Percentiles rank a stretch among this genome's conserved stretches.
Evolutionary conservation across 2,888 invertebrate genomes (phyloP).

Genomic region (Nomada fucata): DNA sequence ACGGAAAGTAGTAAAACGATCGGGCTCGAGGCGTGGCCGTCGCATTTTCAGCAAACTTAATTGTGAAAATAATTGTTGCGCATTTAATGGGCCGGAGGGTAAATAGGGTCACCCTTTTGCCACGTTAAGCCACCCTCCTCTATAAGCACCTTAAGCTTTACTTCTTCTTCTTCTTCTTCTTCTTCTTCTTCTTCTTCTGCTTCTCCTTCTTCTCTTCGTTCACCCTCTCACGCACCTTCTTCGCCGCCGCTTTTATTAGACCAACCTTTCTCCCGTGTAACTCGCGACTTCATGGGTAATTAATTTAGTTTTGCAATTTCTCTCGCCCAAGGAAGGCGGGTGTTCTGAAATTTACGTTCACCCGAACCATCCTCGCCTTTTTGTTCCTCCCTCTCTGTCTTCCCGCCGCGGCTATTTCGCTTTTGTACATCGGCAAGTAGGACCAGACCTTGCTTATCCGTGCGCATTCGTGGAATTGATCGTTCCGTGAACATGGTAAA

Average conservation of each 20-base stretch:
- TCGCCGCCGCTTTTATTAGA: slow-evolving; percentile 62
- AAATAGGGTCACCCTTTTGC: slow-evolving; percentile 52
- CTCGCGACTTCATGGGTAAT: slow-evolving; percentile 76
- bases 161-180: slow-evolving; percentile 46
- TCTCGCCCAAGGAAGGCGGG: slow-evolving; percentile 71
- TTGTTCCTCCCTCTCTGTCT: slow-evolving; percentile 10
- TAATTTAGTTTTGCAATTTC: slow-evolving; percentile 81
- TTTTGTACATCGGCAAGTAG: slow-evolving; percentile 43
- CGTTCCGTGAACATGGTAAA: slow-evolving; percentile 23
- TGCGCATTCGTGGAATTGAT: slow-evolving; percentile 31
- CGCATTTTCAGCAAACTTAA: slow-evolving; percentile 36
- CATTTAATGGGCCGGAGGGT: slow-evolving; percentile 72
- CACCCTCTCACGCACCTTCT: slow-evolving; percentile 7
- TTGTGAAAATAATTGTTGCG: slow-evolving; percentile 72
- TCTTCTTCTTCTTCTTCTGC: slow-evolving; percentile 22
- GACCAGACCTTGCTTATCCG: slow-evolving; percentile 38
- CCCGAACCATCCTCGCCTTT: slow-evolving; percentile 38
- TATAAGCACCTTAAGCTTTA: slow-evolving; percentile 67
- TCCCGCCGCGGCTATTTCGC: neutral
- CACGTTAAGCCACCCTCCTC: slow-evolving; percentile 38
- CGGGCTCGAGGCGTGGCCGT: neutral
- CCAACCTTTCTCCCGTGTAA: slow-evolving; percentile 64
- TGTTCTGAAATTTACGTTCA: slow-evolving; percentile 70
- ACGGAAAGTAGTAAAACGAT: slow-evolving; percentile 30
- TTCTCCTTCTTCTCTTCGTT: slow-evolving; percentile 23